Base-by-base conservation (phyloP, 2,888 invertebrate species). In the Ypsolopha sequella region DNA sequence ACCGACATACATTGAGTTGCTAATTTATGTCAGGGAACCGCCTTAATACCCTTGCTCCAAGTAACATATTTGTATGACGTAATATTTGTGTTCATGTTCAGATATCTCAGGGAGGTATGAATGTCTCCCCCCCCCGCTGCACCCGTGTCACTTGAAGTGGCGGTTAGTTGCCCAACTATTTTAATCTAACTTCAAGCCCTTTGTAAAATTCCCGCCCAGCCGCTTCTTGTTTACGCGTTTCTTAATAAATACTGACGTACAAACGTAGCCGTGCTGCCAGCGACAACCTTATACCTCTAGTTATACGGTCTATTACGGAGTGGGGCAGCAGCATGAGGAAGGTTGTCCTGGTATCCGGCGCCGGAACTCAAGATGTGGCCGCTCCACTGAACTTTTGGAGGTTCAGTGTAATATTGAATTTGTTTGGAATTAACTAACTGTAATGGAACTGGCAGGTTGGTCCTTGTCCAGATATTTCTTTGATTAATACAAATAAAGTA, bases 171-270 rank as follows among this genome's bases (percentile, higher is more conserved):
- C 58, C 52, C 62, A 79, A 79, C 79, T 77, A 78, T 78, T 79
- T 78, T 79, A 78, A 79, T 79, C 73, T 74, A 77, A 77, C 65
- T 76, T 63, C 55, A 58, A 62, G 63, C 70, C 62, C 68, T 70
- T 71, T 70, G 71, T 69, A 70, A 74, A 74, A 73, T 73, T 72
- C 66, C 63, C 63, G 59, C 64, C 60, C 67, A 62, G 49, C 51
- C 52, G 48, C 54, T 50, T 24, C 60, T 69, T 66, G 68, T 69
- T 72, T 72, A 68, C 47, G 63, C 68, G 65, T 68, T 74, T 72
- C 72, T 76, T 77, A 75, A 75, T 76, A 77, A 74, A 70, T 74
- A 70, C 66, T 36, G 36, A 43, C 47, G 36, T n/a, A 11, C 47
- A 36, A 36, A 36, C 10, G 34, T 36, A n/a, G 10, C 35, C 11